Evolutionary conservation across 35 echinoderm and acorn worm genomes (phyloP), one percentile per base, ranked within the genome.

Genomic region (Apostichopus californicus): DNA sequence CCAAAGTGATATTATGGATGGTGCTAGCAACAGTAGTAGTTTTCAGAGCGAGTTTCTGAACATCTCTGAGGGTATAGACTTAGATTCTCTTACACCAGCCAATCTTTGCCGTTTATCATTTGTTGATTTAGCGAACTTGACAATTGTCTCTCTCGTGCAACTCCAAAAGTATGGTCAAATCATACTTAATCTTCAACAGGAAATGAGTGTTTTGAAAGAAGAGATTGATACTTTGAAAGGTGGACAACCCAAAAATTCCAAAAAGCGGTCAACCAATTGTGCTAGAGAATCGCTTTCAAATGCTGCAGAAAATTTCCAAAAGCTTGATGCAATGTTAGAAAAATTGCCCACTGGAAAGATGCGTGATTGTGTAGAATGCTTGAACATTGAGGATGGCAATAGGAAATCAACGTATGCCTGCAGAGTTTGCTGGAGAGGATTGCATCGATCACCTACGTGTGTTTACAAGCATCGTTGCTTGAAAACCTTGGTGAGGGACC

Each of bases 51-150:
- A 89, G 64, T 89, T 89, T 66, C 68, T 89, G 63, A 89, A 91
- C 77, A 91, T 91, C 77, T 91, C 89, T 18, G 89, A 91, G 77
- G 72, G 71, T 57, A 79, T 91, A 55, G 89, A 91, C 79, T 77
- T 91, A 79, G 89, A 91, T 91, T 91, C 89, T 20, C 68, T 91
- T 9, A 91, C 89, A 56, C 89, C 89, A 79, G 89, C 89, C 89
- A 91, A 91, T 60, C 89, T 91, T 91, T 91, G 89, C 89, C 89
- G 89, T 78, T 91, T 91, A 59, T 91, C 89, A 17, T 91, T 91
- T 91, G 77, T 91, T 79, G 89, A 91, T 28, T 79, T 91, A 59
- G 89, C 89, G 55, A 91, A 91, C 55, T 56, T 91, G 73, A 91
- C 89, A 53, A 91, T 91, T 24, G 89, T 91, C 15, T 91, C 89